Base-by-base conservation (phyloP, 1,140 invertebrate species). In the Ctenoplectra terminalis region DNA sequence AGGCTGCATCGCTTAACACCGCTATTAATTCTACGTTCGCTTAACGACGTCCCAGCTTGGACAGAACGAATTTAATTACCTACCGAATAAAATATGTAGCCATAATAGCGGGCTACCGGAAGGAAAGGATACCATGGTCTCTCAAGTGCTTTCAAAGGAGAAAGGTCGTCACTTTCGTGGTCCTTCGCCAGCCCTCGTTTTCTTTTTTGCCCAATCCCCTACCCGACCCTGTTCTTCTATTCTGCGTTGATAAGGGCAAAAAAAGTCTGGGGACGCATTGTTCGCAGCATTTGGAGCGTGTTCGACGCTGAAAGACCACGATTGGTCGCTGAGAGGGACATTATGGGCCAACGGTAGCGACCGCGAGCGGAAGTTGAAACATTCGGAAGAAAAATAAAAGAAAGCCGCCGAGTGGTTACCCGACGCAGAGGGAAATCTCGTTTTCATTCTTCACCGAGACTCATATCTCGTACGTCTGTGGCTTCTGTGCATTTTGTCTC, bases 401-500 rank as follows among this genome's bases (percentile, higher is more conserved):
- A 70, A 82, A 74, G 64, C 56, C n/a, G n/a, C 7, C 9, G 50
- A 70, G 23, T 79, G 87, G 83, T 88, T 85, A 76, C 73, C 48
- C 29, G 34, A 73, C 81, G 83, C 75, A 34, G 74, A 85, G 82
- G 84, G 86, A 90, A 90, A 88, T 90, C 79, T 89, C 84, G 87
- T 90, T 89, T 87, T 88, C 86, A 84, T 88, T 88, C 83, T 74
- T 88, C 77, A 71, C 54, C 79, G 70, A 80, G 76, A 79, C 78
- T 83, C 76, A 78, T 87, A 78, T 84, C 82, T 73, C 81, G 82
- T 67, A 81, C 64, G 84, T 74, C 79, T 63, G 74, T 78, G 56
- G 77, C 69, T 67, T 81, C 67, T 84, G 83, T 90, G 89, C 86
- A 89, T 90, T 90, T 90, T 90, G 88, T 90, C 88, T 89, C 76